phyloP scores from a whole-genome alignment of 92 coral and sea anemone genomes.

The Muricea muricata region DNA sequence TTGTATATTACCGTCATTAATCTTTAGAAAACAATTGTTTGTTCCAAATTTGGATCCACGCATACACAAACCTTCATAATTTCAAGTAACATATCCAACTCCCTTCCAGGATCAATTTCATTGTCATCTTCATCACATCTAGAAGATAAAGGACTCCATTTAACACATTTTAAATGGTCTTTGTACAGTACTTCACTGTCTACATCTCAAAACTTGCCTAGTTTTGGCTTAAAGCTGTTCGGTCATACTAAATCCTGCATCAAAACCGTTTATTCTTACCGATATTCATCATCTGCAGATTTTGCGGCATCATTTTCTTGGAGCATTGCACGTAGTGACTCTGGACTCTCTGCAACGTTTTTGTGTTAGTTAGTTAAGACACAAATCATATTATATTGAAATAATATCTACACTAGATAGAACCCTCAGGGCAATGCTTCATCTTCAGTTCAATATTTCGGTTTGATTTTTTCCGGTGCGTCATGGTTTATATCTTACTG shows the following conservation, averaged over 20 bases:
- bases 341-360: not conserved
- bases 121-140: constrained; percentile 96
- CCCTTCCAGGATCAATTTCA: constrained; percentile 93
- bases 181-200: not conserved
- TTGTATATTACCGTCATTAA: too few species aligned
- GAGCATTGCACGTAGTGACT: constrained; percentile 41
- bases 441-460: too few species aligned
- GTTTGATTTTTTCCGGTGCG: too few species aligned
- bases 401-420: too few species aligned
- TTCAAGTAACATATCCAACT: constrained; percentile 80
- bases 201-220: not conserved
- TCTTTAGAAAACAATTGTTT: too few species aligned
- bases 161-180: not conserved
- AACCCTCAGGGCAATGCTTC: too few species aligned
- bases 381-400: too few species aligned
- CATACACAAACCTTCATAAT: constrained; percentile 74
- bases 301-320: constrained; percentile 46
- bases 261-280: not conserved
- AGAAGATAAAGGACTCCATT: not conserved
- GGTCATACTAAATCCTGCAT: not conserved
- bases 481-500: too few species aligned
- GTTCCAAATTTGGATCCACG: too few species aligned
- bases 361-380: too few species aligned
- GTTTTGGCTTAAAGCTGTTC: too few species aligned
- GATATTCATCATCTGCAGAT: constrained; percentile 35